Percentiles rank a stretch among this genome's conserved stretches.
Conservation (phyloP, 1,140 invertebrate genomes). For the Drosophila ohnishii region DNA sequence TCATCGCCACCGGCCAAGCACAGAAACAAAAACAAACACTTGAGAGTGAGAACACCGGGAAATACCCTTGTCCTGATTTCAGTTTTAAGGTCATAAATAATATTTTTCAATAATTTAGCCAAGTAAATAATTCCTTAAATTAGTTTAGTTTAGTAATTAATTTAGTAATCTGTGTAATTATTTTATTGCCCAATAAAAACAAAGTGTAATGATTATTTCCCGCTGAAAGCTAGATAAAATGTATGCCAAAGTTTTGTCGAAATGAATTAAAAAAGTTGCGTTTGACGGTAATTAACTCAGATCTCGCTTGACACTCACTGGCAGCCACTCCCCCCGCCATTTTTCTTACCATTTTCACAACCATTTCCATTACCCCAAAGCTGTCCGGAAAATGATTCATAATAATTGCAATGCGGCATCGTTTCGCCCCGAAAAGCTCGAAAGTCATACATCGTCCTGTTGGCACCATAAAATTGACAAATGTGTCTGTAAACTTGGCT, state of each 20-base stretch:
- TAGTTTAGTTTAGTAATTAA: no score
- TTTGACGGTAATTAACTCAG: constrained; percentile 68
- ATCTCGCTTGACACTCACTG: background rate
- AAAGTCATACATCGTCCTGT: constrained; percentile 61
- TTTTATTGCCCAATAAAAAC: background rate
- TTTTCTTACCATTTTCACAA: background rate
- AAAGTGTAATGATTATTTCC: background rate
- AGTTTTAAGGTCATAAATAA: background rate
- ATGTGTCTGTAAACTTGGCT: constrained; percentile 82
- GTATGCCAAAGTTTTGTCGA: constrained; percentile 56
- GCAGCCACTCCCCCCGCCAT: background rate
- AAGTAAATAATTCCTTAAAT: background rate
- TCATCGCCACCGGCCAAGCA: constrained; percentile 7
- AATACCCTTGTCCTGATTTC: background rate
- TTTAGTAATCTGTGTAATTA: no score
- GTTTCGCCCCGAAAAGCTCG: constrained; percentile 39
- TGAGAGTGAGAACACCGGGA: background rate
- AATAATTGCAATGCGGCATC: constrained; percentile 80
- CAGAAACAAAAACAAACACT: constrained; percentile 4
- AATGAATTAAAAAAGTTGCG: constrained; percentile 75
- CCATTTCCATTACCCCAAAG: constrained; percentile 8
- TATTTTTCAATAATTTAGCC: background rate
- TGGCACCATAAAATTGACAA: constrained; percentile 82
- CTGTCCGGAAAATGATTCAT: constrained; percentile 71
- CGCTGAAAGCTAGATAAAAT: constrained; percentile 27